These are phyloP conservation scores for Melipona bicolor DNA, from an alignment of 2,888 invertebrate species.

Conservation along the genomic window DNA sequence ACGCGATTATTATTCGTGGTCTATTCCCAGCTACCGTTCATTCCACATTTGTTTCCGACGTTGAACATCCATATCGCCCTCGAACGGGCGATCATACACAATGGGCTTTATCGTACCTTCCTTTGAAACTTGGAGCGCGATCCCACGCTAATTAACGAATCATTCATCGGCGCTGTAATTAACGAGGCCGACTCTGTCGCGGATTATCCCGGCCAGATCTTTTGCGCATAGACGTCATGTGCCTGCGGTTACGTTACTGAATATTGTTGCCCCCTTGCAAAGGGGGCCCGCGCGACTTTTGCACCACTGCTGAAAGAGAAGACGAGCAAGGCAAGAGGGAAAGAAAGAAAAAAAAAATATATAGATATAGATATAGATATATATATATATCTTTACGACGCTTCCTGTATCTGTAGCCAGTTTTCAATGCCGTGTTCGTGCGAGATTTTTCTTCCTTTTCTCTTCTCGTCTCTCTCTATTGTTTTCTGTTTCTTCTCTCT, in stretches of 20 bases:
- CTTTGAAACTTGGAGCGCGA: slow-evolving; percentile 77
- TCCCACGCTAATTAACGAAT: slow-evolving; percentile 82
- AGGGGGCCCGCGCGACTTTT: slow-evolving; percentile 47
- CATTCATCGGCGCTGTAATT: slow-evolving; percentile 80
- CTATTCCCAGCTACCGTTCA: slow-evolving; percentile 65
- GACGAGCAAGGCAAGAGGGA: background rate
- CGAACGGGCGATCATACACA: slow-evolving; percentile 78
- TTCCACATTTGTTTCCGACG: slow-evolving; percentile 70
- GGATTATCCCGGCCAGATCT: slow-evolving; percentile 72
- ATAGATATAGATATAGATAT: background rate
- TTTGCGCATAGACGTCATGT: slow-evolving; percentile 61
- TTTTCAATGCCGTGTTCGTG: background rate
- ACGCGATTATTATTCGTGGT: slow-evolving; percentile 70
- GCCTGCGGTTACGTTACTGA: slow-evolving; percentile 62
- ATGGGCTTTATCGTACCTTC: slow-evolving; percentile 80
- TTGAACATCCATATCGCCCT: slow-evolving; percentile 72
- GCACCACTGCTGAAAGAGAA: slow-evolving; percentile 7
- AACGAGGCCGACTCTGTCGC: slow-evolving; percentile 75
- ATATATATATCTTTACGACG: slow-evolving; percentile 13
- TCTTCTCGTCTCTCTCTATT: background rate
- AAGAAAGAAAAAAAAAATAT: background rate
- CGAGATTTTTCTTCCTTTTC: slow-evolving; percentile 9
- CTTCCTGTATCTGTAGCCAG: slow-evolving; percentile 19
- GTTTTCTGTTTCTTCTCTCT: background rate
- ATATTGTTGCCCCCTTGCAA: slow-evolving; percentile 59